A percentile compares a stretch with the other conserved stretches of the same genome.
Evolutionary conservation across 1,140 invertebrate species (phyloP).

Genomic region (Drosophila biarmipes): DNA sequence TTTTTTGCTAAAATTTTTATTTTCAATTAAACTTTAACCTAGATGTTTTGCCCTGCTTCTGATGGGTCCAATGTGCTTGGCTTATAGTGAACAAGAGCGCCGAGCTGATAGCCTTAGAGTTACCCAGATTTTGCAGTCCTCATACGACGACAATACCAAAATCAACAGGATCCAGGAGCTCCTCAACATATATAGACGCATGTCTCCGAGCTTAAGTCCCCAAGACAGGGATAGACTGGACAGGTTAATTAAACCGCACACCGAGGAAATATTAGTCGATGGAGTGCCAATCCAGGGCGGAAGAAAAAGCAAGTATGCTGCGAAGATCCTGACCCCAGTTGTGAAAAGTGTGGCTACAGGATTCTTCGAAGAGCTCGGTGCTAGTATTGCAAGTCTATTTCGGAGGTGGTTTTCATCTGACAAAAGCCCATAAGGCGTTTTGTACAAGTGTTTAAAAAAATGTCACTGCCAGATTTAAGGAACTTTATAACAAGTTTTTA

Average conservation of each 20-base stretch:
- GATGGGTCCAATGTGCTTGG: neutral
- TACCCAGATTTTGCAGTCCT: neutral
- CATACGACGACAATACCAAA: neutral
- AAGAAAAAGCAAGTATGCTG: neutral
- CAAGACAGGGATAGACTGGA: neutral
- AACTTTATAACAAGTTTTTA: too few species aligned
- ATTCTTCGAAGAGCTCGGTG: slow-evolving; percentile 2
- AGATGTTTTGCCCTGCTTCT: neutral
- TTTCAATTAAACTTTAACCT: too few species aligned
- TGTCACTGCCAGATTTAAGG: too few species aligned
- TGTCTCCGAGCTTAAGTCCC: neutral
- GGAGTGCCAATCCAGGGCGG: slow-evolving; percentile 10
- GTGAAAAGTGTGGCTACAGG: neutral
- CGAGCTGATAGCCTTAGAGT: neutral
- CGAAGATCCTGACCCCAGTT: neutral
- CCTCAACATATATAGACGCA: neutral
- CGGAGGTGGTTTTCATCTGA: too few species aligned
- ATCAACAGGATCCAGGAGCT: slow-evolving; percentile 8
- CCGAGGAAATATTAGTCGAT: neutral
- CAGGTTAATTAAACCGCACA: neutral
- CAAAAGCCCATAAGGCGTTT: too few species aligned
- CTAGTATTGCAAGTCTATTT: neutral
- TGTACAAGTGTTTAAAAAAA: too few species aligned
- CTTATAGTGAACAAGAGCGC: neutral
- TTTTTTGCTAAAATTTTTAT: too few species aligned